phyloP scores from a whole-genome alignment of 2,888 invertebrate species.

The Drosophila mettleri region DNA sequence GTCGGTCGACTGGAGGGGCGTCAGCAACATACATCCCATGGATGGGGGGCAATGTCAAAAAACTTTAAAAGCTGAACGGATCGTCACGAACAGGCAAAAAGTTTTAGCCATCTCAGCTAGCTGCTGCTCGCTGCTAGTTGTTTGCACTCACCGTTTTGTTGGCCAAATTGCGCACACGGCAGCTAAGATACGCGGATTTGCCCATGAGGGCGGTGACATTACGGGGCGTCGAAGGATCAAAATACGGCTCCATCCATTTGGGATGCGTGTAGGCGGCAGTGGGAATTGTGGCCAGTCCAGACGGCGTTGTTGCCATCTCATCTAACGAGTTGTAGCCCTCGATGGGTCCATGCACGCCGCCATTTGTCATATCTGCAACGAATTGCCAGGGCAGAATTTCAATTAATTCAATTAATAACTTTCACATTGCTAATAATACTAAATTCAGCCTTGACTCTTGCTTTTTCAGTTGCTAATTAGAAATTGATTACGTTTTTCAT shows the following conservation, averaged over 20 bases:
- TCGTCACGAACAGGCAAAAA: constrained; percentile 53
- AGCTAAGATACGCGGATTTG: constrained; percentile 87
- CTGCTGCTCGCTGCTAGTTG: not conserved
- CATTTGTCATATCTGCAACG: constrained; percentile 83
- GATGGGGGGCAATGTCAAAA: constrained; percentile 43
- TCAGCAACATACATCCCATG: constrained; percentile 3
- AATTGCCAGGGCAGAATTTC: constrained; percentile 3
- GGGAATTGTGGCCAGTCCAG: constrained; percentile 69
- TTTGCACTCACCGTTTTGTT: constrained; percentile 85
- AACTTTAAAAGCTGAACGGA: constrained; percentile 67
- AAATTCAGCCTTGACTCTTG: too few species aligned
- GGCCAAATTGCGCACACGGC: constrained; percentile 85
- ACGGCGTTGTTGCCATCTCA: constrained; percentile 70
- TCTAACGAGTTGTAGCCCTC: constrained; percentile 83
- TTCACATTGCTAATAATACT: not conserved
- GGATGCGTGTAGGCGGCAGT: constrained; percentile 82
- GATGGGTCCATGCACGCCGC: constrained; percentile 84
- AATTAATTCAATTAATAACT: constrained; percentile 12
- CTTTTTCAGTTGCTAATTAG: not conserved
- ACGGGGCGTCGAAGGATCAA: constrained; percentile 90
- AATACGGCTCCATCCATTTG: constrained; percentile 88
- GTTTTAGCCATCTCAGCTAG: constrained; percentile 26
- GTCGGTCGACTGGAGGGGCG: not conserved
- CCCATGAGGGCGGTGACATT: constrained; percentile 93
- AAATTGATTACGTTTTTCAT: not conserved